phyloP scores from a whole-genome alignment of 2,797 vertebrate species.

The Nyctalus aviator region DNA sequence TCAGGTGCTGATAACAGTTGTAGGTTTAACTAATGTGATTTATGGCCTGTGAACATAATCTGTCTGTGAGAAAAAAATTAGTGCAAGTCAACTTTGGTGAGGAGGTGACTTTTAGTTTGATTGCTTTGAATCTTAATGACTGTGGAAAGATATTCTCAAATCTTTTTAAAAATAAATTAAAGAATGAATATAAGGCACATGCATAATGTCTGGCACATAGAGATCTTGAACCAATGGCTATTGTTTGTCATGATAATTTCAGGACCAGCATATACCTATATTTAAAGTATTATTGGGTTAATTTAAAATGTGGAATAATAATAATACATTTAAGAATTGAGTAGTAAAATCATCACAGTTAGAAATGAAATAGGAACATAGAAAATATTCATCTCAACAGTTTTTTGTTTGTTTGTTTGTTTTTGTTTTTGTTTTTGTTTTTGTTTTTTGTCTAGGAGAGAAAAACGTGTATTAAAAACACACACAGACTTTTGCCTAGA shows the following conservation, averaged over 20 bases:
- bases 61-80: conserved; percentile 54
- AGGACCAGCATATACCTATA: neutral
- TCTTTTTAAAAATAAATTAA: conserved; percentile 11
- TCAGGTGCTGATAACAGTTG: neutral
- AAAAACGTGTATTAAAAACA: neutral
- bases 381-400: neutral
- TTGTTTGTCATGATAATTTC: neutral
- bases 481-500: neutral
- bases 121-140: conserved; percentile 20
- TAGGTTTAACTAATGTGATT: conserved; percentile 49
- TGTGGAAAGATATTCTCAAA: neutral
- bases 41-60: conserved; percentile 32
- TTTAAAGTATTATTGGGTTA: conserved; percentile 5
- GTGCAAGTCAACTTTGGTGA: neutral
- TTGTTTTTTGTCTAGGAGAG: neutral
- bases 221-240: neutral
- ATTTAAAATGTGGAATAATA: neutral
- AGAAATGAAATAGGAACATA: neutral
- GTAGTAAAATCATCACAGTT: neutral
- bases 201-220: neutral
- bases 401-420: no score
- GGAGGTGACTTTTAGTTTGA: conserved; percentile 17
- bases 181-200: neutral
- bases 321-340: conserved; percentile 5
- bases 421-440: no score